These are phyloP conservation scores for Ceratina japonica DNA, from an alignment of 1,140 invertebrate species.

Conservation along the genomic window DNA sequence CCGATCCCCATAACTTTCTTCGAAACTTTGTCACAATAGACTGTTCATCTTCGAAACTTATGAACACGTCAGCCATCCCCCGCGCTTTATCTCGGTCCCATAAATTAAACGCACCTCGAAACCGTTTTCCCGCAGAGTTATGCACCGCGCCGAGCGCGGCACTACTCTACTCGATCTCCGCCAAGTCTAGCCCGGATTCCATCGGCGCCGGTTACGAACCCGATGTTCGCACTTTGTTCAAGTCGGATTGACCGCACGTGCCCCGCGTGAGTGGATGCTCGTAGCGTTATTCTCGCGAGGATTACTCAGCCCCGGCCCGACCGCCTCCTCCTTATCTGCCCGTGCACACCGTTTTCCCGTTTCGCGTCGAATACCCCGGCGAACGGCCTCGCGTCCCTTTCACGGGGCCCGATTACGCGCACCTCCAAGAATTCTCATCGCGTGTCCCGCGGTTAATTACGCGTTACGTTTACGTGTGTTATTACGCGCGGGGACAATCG, in stretches of 20 bases:
- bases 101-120: neutral
- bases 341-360: slow-evolving; percentile 16
- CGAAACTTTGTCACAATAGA: neutral
- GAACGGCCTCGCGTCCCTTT: neutral
- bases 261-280: slow-evolving; percentile 4
- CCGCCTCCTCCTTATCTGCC: neutral
- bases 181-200: neutral
- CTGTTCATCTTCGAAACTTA: neutral
- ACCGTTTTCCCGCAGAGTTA: neutral
- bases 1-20: neutral
- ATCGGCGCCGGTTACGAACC: neutral
- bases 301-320: neutral
- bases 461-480: neutral
- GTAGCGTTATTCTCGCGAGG: neutral
- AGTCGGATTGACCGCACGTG: slow-evolving; percentile 37
- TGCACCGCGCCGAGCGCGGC: neutral
- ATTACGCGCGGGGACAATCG: neutral
- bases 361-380: neutral
- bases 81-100: neutral
- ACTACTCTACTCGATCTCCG: slow-evolving; percentile 2
- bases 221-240: slow-evolving; percentile 28
- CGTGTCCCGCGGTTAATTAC: slow-evolving; percentile 9
- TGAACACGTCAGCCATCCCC: neutral
- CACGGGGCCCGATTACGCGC: slow-evolving; percentile 5
- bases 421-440: slow-evolving; percentile 4